Base-by-base conservation (phyloP, 1,140 invertebrate species). In the Aphis craccivora region DNA sequence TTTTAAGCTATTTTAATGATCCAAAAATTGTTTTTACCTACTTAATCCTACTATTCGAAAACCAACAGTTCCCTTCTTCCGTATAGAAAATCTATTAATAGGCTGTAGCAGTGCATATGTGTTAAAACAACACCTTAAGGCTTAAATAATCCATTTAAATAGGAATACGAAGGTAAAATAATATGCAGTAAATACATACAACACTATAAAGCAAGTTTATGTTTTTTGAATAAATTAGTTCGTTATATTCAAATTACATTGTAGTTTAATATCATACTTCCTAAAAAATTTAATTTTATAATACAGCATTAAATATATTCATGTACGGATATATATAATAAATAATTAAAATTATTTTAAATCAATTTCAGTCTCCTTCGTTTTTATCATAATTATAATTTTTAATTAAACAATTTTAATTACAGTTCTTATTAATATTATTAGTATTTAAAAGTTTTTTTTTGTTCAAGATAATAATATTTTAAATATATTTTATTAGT, bases 61-160 rank as follows among this genome's bases (percentile, higher is more conserved):
- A 76, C 4, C 9, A 67, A 60, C 30, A 30, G 7, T 14, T 60
- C 30, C 30, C 30, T 67, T 18, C 11, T 76, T 76, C 60, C 5
- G n/a, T n/a, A 35, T n/a, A 35, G 14, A 76, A n/a, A 35, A 76
- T 18, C n/a, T n/a, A 76, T 51, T 51, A 51, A 51, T 76, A n/a
- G 60, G n/a, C 5, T n/a, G 30, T n/a, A 76, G 60, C 60, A n/a
- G n/a, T 35, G 18, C 14, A 76, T 76, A 20, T 76, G 1, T 14
- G n/a, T 76, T 76, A 76, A n/a, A n/a, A 76, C n/a, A 76, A 76
- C 30, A 76, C 60, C 60, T 76, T n/a, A 76, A n/a, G n/a, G 60
- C 60, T 76, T 76, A 76, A 67, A 76, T 18, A n/a, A 18, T n/a
- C 11, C 18, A n/a, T n/a, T 14, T 76, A 76, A 76, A 76, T 76